Evolutionary conservation across 1,140 invertebrate species (phyloP).

Genomic region (Lepidurus apus): DNA sequence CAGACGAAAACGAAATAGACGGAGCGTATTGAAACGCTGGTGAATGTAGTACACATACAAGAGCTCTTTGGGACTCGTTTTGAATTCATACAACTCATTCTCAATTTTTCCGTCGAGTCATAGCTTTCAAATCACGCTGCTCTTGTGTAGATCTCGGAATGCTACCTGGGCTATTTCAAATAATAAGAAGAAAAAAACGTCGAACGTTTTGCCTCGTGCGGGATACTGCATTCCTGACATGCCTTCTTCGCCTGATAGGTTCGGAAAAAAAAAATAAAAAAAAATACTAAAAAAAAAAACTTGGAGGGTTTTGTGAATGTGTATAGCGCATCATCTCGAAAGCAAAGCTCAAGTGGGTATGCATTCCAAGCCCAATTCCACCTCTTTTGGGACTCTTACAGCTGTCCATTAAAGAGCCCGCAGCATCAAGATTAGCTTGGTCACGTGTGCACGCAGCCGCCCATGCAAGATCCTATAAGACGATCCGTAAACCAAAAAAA

Average conservation of each 20-base stretch:
- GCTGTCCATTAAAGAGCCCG: neutral
- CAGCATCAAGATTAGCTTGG: conserved; percentile 11
- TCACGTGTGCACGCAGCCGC: neutral
- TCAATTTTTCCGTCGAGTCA: conserved; percentile 13
- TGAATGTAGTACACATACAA: neutral
- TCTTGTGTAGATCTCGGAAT: neutral
- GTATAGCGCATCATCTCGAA: neutral
- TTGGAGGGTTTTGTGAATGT: conserved; percentile 1
- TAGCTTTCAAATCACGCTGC: neutral
- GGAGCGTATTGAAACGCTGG: neutral
- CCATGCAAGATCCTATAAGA: neutral
- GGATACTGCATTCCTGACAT: neutral
- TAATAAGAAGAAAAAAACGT: neutral
- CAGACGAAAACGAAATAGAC: neutral
- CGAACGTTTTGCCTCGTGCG: neutral
- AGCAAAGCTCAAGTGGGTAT: neutral
- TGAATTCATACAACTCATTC: neutral
- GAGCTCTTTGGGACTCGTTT: too few relatives aligned
- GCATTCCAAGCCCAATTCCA: neutral
- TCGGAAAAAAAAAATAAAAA: neutral
- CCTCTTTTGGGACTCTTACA: neutral
- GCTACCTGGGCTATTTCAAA: neutral
- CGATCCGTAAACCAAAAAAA: neutral
- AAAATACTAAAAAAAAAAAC: neutral
- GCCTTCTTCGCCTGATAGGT: neutral